A percentile compares a stretch with the other conserved stretches of the same genome.
Conservation (phyloP, 2,797 vertebrate genomes). For the Dryobates pubescens region DNA sequence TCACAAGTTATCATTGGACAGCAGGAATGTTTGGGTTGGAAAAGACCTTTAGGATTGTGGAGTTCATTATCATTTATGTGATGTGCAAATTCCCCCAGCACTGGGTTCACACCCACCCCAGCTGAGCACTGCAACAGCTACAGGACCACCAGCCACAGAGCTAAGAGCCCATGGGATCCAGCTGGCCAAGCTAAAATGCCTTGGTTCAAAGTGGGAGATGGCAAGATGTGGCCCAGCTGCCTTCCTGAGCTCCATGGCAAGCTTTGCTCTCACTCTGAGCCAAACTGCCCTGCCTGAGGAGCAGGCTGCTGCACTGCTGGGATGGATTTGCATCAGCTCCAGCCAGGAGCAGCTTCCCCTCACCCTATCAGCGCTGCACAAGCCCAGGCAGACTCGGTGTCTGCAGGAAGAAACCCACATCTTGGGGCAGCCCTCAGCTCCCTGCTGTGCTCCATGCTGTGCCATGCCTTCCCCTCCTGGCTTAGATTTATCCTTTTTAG, state of each 20-base stretch:
- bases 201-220: background rate
- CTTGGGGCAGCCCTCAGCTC: background rate
- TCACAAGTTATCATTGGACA: background rate
- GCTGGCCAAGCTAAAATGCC: background rate
- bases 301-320: background rate
- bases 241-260: background rate
- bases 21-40: too few species aligned
- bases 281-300: conserved; percentile 11
- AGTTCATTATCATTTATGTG: too few species aligned
- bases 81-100: background rate
- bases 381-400: background rate
- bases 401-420: background rate
- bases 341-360: background rate
- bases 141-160: background rate
- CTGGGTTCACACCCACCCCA: background rate
- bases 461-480: background rate
- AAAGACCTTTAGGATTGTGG: too few species aligned
- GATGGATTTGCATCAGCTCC: background rate
- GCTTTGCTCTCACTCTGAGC: background rate
- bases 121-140: background rate
- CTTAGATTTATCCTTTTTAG: background rate
- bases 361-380: background rate
- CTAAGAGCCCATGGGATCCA: accelerated
- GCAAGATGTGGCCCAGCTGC: background rate
- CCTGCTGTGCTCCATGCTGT: background rate